Conservation (phyloP, 2,797 vertebrate genomes). For the Nannoperca obscura region DNA sequence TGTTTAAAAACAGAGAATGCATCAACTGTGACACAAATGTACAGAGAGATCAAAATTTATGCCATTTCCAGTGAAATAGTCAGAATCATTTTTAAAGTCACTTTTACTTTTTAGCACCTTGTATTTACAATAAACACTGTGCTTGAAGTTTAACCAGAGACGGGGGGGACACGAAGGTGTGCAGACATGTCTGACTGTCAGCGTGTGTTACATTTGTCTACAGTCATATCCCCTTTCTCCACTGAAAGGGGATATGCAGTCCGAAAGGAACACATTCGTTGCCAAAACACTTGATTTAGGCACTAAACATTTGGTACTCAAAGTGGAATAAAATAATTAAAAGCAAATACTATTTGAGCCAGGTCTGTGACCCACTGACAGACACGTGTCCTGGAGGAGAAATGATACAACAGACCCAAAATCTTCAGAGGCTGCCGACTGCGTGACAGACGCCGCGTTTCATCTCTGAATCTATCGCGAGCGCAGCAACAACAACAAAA, state of each 20-base stretch:
- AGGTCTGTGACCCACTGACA: conserved; percentile 49
- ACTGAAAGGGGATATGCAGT: neutral
- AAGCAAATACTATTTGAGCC: conserved; percentile 31
- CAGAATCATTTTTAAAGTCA: neutral
- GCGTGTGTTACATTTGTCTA: neutral
- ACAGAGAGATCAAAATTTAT: neutral
- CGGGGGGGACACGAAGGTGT: neutral
- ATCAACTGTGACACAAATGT: neutral
- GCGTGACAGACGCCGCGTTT: conserved; percentile 31
- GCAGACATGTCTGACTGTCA: neutral
- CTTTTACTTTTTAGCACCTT: neutral
- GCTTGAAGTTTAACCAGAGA: neutral
- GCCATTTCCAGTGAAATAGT: neutral
- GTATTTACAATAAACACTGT: neutral
- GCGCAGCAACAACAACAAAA: conserved; percentile 43
- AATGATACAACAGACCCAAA: conserved; percentile 67
- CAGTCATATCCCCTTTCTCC: too few species aligned
- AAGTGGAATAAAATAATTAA: conserved; percentile 42
- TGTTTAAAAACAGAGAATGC: neutral
- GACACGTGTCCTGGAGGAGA: conserved; percentile 53
- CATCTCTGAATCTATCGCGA: conserved; percentile 52
- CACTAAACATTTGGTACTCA: conserved; percentile 24
- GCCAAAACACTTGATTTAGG: neutral
- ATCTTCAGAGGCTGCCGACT: conserved; percentile 51
- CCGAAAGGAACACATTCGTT: neutral